Evolutionary conservation across 2,888 invertebrate genomes (phyloP), one percentile per base, ranked within the genome.

Genomic region (Hylaea fasciaria): DNA sequence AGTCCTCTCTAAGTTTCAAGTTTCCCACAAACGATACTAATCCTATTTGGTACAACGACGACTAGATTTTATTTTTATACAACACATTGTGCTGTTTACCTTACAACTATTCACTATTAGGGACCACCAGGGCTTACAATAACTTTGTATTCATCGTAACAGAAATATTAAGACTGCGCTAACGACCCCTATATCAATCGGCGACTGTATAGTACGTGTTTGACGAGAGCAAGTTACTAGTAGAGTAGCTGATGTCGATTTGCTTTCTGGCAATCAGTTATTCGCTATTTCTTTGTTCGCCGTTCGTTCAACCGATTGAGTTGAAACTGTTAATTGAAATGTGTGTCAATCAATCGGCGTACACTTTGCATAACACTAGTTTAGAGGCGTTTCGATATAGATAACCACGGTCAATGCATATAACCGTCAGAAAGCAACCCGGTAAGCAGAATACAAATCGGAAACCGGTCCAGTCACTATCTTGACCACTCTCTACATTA

Each of bases 11-110:
- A 32, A 32, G 9, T n/a, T n/a, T n/a, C n/a, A 32, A 8, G 32
- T 32, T 32, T 32, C 32, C 37, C 13, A 57, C 45, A 44, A 39
- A 47, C 22, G 40, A 13, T 41, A 52, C 48, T 62, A 58, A 62
- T 50, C 35, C 50, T 61, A 62, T 64, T 59, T 57, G 51, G 57
- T 66, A 63, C 62, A 62, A 53, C 57, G 65, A 61, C 57, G 68
- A 70, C 70, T 68, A 66, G 68, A 66, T 57, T 59, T 55, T 44
- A 51, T 48, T 49, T 57, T 39, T 41, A 45, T 50, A 52, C 46
- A 58, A 47, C 47, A 52, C 41, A 13, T 39, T 44, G 54, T 52
- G 48, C 43, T 32, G 47, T 37, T 44, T 40, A 37, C 47, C 37
- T n/a, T 35, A 47, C 32, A 47, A 11, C 17, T 32, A 32, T 8